Base-by-base conservation (phyloP, 2,888 invertebrate species). In the Aelia acuminata region DNA sequence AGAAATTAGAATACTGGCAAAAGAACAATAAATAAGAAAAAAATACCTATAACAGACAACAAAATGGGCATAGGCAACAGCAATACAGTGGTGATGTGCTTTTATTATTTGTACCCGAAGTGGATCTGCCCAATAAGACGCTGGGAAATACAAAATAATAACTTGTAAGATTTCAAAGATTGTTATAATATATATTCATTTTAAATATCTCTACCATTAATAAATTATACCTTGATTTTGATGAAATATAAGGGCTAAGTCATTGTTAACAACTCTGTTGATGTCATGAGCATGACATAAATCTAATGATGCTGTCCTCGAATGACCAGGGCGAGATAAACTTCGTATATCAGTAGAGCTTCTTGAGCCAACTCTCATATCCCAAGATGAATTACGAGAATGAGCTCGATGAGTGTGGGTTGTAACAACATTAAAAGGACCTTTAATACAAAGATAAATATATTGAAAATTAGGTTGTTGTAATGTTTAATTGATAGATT, bases 21-120 rank as follows among this genome's bases (percentile, higher is more conserved):
- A 11, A 53, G n/a, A n/a, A 53, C n/a, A 11, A 57, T 57, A 85
- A 26, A 85, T 48, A 50, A 88, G 86, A 89, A 50, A 88, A 87
- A 89, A 91, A 92, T 93, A 97, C 96, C 96, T 95, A 92, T 98
- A 99, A 92, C 98, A 98, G 89, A 97, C 97, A 39, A 99, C 97
- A 93, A 98, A 98, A 93, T 99, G 98, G 89, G 98, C 96, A 92
- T 98, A 99, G 0, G 98, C 98, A 39, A 98, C 98, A 39, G 97
- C 98, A 90, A 99, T 97, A 97, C 98, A 99, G 92, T 98, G 99
- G 92, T 99, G 98, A 93, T 99, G 98, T 7, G 98, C 98, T 92
- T 97, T 97, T 91, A 98, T 97, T 87, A 98, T 97, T 93, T 97
- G 96, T 63, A 98, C 98, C 91, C 97, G 94, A 91, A 97, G 92